phyloP scores from a whole-genome alignment of 2,888 invertebrate genomes.

The Microlaimidae sp. region DNA sequence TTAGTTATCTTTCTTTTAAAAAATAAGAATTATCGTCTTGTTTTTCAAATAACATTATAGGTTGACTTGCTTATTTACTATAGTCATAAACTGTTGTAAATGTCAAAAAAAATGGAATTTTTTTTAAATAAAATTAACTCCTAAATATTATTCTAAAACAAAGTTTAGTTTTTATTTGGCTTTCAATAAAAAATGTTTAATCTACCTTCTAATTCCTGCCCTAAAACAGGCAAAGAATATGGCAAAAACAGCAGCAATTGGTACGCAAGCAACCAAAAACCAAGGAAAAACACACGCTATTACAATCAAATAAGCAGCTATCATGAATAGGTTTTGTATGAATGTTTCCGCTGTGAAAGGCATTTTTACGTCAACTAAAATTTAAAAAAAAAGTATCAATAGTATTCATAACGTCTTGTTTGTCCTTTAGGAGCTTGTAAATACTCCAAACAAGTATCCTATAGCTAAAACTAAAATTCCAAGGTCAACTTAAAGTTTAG shows the following conservation, averaged over 20 bases:
- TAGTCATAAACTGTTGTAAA: background rate
- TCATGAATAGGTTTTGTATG: conserved; percentile 47
- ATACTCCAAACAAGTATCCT: too few species aligned
- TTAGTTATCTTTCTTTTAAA: too few species aligned
- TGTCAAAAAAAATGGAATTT: too few species aligned
- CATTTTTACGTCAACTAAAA: conserved; percentile 45
- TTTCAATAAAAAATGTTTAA: too few species aligned
- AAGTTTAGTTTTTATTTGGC: too few species aligned
- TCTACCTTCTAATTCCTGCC: conserved; percentile 32
- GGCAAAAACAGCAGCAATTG: conserved; percentile 35
- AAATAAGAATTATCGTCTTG: too few species aligned
- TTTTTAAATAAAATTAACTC: background rate
- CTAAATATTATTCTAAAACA: background rate
- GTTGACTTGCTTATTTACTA: background rate
- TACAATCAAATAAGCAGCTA: conserved; percentile 64
- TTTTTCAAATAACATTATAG: background rate
- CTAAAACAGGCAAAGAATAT: conserved; percentile 37
- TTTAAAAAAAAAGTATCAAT: conserved; percentile 17
- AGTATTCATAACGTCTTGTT: too few species aligned
- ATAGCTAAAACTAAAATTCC: too few species aligned
- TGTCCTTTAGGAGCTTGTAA: too few species aligned
- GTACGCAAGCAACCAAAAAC: conserved; percentile 37
- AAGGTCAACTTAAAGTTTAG: too few species aligned
- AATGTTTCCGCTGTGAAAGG: conserved; percentile 46
- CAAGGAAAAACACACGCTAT: conserved; percentile 46